Evolutionary conservation across 2,888 invertebrate genomes (phyloP), one percentile per base, ranked within the genome.

Genomic region (Petrolisthes cinctipes): DNA sequence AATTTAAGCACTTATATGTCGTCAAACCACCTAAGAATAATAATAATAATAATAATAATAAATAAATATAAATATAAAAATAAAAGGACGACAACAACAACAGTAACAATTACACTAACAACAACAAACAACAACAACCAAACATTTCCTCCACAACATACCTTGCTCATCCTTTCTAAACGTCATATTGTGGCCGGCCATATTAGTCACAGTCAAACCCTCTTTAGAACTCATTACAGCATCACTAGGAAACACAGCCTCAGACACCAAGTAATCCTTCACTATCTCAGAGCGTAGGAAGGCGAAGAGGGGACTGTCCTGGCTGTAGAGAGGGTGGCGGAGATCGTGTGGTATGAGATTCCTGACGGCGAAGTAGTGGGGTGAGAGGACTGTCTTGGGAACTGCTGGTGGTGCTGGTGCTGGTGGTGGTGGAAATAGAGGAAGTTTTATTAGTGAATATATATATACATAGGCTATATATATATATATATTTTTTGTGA

Each of bases 381-480:
- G 87, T n/a, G 84, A 88, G n/a, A 88, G 51, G 56, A 88, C 20
- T 5, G 87, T 88, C 75, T 57, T 81, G 11, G 87, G 87, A 0
- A 53, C 81, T 81, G 81, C 4, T 86, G 82, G n/a, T 56, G 37
- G 37, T 37, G 37, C 37, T 37, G 37, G 37, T 37, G 37, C 1
- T 37, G 37, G 1, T 37, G 37, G 37, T 37, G 37, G 37, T 37
- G 37, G 9, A 1, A 76, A 37, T 76, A 9, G 54, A 76, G 37
- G 14, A 37, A 37, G 37, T 37, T 37, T 37, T 37, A 37, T 37
- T 37, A 37, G 37, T 37, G 37, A 2, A 37, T 37, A 37, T 37
- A 37, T 37, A 37, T 37, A 37, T 37, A 37, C 2, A 37, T 37
- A 37, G n/a, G n/a, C n/a, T 37, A 37, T 37, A 37, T 37, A 37